A percentile compares a stretch with the other conserved stretches of the same genome.
These are phyloP conservation scores for Acinonyx jubatus DNA, from an alignment of 2,113 vertebrate genomes.

Conservation along the genomic window DNA sequence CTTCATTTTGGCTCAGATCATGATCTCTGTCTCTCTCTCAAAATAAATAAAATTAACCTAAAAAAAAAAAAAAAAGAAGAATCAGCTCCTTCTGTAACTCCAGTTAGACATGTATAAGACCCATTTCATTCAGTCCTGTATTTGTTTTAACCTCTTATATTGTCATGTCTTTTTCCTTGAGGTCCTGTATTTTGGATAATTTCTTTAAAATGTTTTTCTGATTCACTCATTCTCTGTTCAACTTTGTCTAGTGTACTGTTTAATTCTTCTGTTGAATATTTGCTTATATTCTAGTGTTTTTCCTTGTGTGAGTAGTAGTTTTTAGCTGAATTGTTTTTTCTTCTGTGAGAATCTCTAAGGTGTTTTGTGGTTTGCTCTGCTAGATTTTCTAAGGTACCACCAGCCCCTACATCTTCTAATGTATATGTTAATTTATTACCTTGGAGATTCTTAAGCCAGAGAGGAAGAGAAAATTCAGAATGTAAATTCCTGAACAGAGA, in stretches of 20 bases:
- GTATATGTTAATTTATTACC: neutral
- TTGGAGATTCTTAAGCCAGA: neutral
- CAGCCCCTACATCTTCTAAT: neutral
- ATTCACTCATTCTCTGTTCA: neutral
- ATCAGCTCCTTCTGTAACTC: neutral
- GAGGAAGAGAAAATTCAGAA: neutral
- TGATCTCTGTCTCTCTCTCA: too few species aligned
- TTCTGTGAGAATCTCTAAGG: neutral
- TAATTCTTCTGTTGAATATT: constrained; percentile 12
- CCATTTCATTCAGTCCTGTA: neutral
- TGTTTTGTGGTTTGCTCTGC: neutral
- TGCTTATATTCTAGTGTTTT: neutral
- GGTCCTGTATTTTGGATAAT: neutral
- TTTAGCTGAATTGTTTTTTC: neutral
- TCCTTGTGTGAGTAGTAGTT: neutral
- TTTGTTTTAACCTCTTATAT: neutral
- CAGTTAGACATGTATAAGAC: neutral
- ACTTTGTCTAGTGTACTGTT: constrained; percentile 2
- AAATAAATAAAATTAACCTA: too few species aligned
- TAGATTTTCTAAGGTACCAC: neutral
- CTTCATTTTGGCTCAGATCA: too few species aligned
- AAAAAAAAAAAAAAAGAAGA: too few species aligned
- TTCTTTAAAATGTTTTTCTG: neutral
- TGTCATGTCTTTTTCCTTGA: neutral
- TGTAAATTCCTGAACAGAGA: neutral